A percentile compares a stretch with the other conserved stretches of the same genome.
Evolutionary conservation across 2,888 invertebrate genomes (phyloP).

Genomic region (Macrosiphum euphorbiae): DNA sequence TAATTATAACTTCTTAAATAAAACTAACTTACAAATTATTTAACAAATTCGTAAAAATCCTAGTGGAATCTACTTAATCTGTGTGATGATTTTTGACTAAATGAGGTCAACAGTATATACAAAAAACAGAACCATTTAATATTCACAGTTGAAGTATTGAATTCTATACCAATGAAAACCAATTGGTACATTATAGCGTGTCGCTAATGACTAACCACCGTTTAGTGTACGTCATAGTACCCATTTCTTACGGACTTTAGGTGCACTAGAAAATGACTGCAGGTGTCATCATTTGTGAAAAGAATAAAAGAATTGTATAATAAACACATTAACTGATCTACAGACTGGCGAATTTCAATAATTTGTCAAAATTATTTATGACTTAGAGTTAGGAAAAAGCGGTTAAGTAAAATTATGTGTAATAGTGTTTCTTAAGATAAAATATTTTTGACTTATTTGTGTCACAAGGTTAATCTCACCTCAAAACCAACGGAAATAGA

Average conservation of each 20-base stretch:
- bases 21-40: background rate
- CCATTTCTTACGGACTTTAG: background rate
- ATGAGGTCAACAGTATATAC: background rate
- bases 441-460: conserved; percentile 10
- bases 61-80: background rate
- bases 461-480: conserved; percentile 35
- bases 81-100: background rate
- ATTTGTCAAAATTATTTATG: conserved; percentile 53
- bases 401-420: background rate
- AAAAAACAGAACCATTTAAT: background rate
- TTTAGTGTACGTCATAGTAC: background rate
- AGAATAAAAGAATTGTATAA: conserved; percentile 36
- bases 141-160: background rate
- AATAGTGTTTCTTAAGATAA: background rate
- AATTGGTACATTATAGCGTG: background rate
- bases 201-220: conserved; percentile 1
- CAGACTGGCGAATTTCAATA: conserved; percentile 15
- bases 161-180: background rate
- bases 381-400: background rate
- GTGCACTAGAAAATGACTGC: conserved; percentile 28
- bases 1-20: background rate
- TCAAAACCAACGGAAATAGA: background rate
- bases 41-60: background rate
- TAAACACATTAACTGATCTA: conserved; percentile 21
- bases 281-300: conserved; percentile 46